Evolutionary conservation across 2,113 vertebrate genomes (phyloP), one percentile per base, ranked within the genome.

Genomic region (Aphyosemion australe): DNA sequence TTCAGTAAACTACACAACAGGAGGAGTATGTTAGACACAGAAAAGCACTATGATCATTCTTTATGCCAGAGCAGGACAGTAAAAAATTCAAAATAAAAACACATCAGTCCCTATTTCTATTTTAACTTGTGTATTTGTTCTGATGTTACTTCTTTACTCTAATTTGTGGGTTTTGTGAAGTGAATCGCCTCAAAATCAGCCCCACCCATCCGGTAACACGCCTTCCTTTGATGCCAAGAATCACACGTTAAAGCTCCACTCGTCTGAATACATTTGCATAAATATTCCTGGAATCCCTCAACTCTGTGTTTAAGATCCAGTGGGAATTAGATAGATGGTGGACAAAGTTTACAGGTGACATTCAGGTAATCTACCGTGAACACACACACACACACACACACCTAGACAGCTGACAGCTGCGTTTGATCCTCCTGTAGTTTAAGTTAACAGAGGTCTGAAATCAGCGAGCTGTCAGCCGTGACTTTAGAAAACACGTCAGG

Each of bases 221-320:
- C 45, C 63, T 74, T 37, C 49, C 63, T 52, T 79, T 72, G 21
- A 75, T 34, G 48, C 21, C 53, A 70, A 65, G 58, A 46, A 45
- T 70, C 46, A 2, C 0, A 2, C 15, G 37, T 34, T 69, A 21
- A 70, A 72, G 69, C 14, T 8, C 46, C 51, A 46, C 47, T 61
- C 57, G 64, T 79, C 52, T 61, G 80, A 84, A 80, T 60, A 73
- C 11, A 82, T 86, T 80, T 79, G 79, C 82, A 84, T 78, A 73
- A 43, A 85, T 80, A 78, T 79, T 69, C 78, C 66, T 55, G 71
- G 61, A 26, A 39, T 62, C 47, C 61, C 66, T 72, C 60, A 42
- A 71, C 57, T 53, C 55, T 15, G 61, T 6, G 5, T 66, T 75
- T 76, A 26, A 58, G 1, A 78, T 79, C 83, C 76, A 19, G 34